Evolutionary conservation across 2,888 invertebrate genomes (phyloP), one percentile per base, ranked within the genome.

Genomic region (Eupeodes luniger): DNA sequence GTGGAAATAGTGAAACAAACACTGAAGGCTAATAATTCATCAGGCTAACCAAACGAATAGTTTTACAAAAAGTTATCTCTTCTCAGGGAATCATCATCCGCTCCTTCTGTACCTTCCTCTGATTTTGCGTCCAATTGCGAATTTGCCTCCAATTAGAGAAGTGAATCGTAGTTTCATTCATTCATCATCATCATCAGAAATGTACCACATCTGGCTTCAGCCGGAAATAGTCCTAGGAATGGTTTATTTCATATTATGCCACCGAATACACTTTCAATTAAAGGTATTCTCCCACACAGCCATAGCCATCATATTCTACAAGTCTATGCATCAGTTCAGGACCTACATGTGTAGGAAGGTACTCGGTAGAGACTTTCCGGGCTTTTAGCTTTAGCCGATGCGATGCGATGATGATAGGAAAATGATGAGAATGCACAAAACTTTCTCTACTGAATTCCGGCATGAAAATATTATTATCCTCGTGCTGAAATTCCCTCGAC

Each of bases 191-290:
- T 40, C 40, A 40, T 40, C 40, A 44, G 40, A 9, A 27, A 44
- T n/a, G 19, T n/a, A 27, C 59, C 70, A 57, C 44, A 57, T 10
- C 27, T 12, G 16, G 36, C 44, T 40, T n/a, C 6, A 11, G 40
- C 69, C 5, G 59, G n/a, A 7, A 59, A 36, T 34, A 59, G 14
- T 14, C 34, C 34, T 59, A 36, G n/a, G 40, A 7, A 40, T 7
- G 9, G 9, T 59, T 14, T 51, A 44, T 57, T 47, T 14, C 40
- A 53, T 40, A 55, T 40, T 27, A 27, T 27, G 27, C 34, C 62
- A 36, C 27, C 66, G 72, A 67, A 74, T 61, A 61, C 67, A 61
- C 78, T 83, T 83, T 83, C 61, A 83, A 83, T 83, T 78, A 78
- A 67, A n/a, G 53, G 44, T 14, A 51, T 61, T 61, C 64, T 59